These are phyloP conservation scores for Trachops cirrhosus DNA, from an alignment of 2,797 vertebrate genomes.

Conservation along the genomic window DNA sequence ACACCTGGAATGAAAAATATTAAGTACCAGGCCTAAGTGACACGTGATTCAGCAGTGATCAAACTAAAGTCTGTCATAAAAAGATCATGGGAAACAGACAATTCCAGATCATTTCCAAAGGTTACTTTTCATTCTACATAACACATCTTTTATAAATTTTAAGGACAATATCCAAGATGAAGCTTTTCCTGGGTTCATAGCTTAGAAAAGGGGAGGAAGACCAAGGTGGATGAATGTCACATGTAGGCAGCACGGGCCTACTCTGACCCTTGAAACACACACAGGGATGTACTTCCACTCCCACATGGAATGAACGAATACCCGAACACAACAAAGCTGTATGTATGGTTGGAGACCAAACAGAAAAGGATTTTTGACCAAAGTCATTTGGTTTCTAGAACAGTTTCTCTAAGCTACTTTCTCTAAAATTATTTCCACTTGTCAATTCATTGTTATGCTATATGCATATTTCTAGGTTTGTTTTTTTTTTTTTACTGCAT, in stretches of 20 bases:
- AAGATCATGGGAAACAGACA: not conserved
- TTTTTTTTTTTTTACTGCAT: not conserved
- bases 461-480: not conserved
- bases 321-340: not conserved
- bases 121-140: not conserved
- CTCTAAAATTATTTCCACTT: not conserved
- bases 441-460: not conserved
- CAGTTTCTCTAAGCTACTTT: not conserved
- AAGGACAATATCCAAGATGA: not conserved
- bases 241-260: not conserved
- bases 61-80: not conserved
- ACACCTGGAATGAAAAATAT: slow-evolving; percentile 86
- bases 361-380: not conserved
- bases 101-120: not conserved
- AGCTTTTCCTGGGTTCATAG: not conserved
- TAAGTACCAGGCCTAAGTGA: slow-evolving; percentile 34
- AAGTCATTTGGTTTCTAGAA: not conserved
- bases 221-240: not conserved
- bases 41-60: not conserved
- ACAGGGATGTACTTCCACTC: not conserved
- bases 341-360: not conserved
- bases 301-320: not conserved
- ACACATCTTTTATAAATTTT: not conserved
- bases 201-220: not conserved
- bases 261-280: not conserved